phyloP scores from a whole-genome alignment of 2,797 vertebrate species.

The Amblyraja radiata region DNA sequence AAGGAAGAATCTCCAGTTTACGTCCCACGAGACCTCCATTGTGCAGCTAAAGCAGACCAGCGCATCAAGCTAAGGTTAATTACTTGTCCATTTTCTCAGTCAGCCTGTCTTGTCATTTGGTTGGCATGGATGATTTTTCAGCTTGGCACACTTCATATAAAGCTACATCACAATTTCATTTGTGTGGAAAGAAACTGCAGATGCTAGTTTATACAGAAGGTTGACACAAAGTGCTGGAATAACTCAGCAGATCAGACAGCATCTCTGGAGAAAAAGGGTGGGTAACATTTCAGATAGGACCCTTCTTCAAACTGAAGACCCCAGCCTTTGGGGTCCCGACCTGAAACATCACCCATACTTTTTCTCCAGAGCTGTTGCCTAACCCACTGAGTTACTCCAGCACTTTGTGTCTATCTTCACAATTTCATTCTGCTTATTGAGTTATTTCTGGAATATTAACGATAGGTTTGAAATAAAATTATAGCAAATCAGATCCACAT shows the following conservation, averaged over 20 bases:
- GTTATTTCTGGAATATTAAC: slow-evolving; percentile 22
- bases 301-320: too few relatives aligned
- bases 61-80: neutral
- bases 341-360: too few relatives aligned
- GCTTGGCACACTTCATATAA: neutral
- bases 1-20: neutral
- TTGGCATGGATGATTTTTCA: neutral
- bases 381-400: too few relatives aligned
- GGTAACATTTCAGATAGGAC: too few relatives aligned
- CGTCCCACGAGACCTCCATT: neutral
- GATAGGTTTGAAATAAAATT: neutral
- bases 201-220: too few relatives aligned
- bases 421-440: neutral
- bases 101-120: neutral
- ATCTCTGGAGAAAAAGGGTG: too few relatives aligned
- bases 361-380: too few relatives aligned
- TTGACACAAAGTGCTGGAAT: too few relatives aligned
- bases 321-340: too few relatives aligned
- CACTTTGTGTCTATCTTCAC: too few relatives aligned
- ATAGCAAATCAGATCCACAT: neutral
- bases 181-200: too few relatives aligned
- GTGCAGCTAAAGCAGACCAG: neutral
- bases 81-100: neutral
- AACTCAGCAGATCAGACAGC: too few relatives aligned
- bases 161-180: neutral